Base-by-base conservation (phyloP, 2,797 vertebrate genomes). In the Eupleurogrammus muticus region DNA sequence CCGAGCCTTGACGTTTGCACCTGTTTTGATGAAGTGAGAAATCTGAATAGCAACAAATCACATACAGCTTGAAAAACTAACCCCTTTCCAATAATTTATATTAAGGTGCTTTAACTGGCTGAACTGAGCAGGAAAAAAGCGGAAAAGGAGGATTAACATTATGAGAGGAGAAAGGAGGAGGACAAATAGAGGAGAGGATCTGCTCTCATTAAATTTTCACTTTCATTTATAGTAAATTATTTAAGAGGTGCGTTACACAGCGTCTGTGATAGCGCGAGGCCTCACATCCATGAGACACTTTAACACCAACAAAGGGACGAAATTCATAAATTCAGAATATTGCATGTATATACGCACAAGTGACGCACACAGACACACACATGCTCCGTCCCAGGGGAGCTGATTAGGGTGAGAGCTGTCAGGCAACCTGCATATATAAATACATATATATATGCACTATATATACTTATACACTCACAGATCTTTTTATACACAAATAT, bases 181-280 rank as follows among this genome's bases (percentile, higher is more conserved):
- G 56, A 61, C 64, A 52, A 73, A 75, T 64, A 89, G 58, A 72
- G n/a, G 73, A 72, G 54, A 77, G 75, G 67, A 86, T 79, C 81
- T 83, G 66, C 79, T 72, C 77, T 90, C 81, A 91, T 92, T 82
- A 73, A 89, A 82, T 84, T 91, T 91, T 89, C 75, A 90, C 84
- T 85, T 89, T 87, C 75, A 86, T 88, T 85, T 54, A 52, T 21
- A 9, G 62, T 91, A 56, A 90, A 91, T 91, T 83, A 91, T 92
- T 91, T 44, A 91, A 76, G 50, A 86, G 77, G 28, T 21, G 21
- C 28, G 74, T 85, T 77, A 66, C 64, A 44, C 24, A 48, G 79
- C n/a, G 9, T 76, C 66, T 82, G 42, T 69, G 62, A 68, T 71
- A 79, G 51, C 66, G 67, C 74, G 38, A 4, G 54, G 47, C 36